These are phyloP conservation scores for Auanema freiburgensis DNA, from an alignment of 2,888 invertebrate species.

Conservation along the genomic window DNA sequence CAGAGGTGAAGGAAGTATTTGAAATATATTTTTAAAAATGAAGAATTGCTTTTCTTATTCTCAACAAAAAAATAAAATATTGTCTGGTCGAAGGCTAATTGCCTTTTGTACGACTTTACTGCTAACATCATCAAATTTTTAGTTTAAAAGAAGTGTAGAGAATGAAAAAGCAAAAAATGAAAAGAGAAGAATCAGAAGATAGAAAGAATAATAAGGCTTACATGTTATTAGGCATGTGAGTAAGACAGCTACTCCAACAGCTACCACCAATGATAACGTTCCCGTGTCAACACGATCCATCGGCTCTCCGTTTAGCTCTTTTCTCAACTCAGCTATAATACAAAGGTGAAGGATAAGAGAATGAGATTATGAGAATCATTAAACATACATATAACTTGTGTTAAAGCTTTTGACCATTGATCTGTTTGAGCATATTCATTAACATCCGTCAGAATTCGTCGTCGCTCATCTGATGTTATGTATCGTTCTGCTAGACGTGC, in stretches of 20 bases:
- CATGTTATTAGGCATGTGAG: slow-evolving; percentile 60
- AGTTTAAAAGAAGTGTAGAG: slow-evolving; percentile 3
- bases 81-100: no score
- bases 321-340: slow-evolving; percentile 52
- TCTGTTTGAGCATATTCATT: slow-evolving; percentile 58
- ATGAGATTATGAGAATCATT: no score
- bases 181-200: not conserved
- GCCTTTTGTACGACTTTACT: slow-evolving; percentile 1
- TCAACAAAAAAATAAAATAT: no score
- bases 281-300: slow-evolving; percentile 55
- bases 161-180: not conserved
- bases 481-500: slow-evolving; percentile 60
- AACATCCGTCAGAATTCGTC: slow-evolving; percentile 51
- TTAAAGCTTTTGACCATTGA: slow-evolving; percentile 57
- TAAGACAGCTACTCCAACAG: slow-evolving; percentile 57
- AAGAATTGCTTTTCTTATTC: no score
- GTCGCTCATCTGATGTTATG: slow-evolving; percentile 55
- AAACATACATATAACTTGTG: slow-evolving; percentile 49
- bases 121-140: not conserved
- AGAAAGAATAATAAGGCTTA: slow-evolving; percentile 26
- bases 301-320: slow-evolving; percentile 58
- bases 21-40: not conserved
- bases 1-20: not conserved
- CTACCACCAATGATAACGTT: slow-evolving; percentile 55
- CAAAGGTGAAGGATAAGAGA: not conserved